Evolutionary conservation across 2,797 vertebrate genomes (phyloP).

Genomic region (Notoglanidium macrostoma): DNA sequence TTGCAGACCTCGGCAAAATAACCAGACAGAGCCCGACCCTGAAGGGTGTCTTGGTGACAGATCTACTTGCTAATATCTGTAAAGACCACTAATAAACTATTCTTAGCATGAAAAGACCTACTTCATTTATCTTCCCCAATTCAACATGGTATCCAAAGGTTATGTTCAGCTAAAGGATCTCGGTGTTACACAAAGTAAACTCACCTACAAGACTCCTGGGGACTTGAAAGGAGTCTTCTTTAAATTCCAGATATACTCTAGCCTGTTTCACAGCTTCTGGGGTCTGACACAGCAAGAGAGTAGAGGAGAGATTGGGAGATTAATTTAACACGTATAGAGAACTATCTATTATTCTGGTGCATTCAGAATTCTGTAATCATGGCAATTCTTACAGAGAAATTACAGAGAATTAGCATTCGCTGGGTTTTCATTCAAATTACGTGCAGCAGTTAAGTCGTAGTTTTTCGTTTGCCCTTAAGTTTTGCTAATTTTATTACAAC

Average conservation of each 20-base stretch:
- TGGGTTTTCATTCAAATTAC: not conserved
- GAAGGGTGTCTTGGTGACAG: not conserved
- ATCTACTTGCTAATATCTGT: not conserved
- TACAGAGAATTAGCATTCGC: not conserved
- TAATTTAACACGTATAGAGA: not conserved
- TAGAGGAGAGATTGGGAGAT: not conserved
- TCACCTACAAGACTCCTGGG: conserved; percentile 90
- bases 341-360: not conserved
- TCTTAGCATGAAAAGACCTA: not conserved
- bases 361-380: not conserved
- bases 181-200: conserved; percentile 57
- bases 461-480: not conserved
- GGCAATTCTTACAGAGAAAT: not conserved
- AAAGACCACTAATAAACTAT: not conserved
- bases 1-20: not conserved
- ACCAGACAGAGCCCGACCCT: not conserved
- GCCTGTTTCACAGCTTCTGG: conserved; percentile 90
- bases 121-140: not conserved
- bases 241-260: conserved; percentile 89
- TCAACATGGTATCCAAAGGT: not conserved
- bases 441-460: not conserved
- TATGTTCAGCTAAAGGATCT: not conserved
- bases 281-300: conserved; percentile 67
- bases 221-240: conserved; percentile 90
- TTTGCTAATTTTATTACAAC: not conserved